Conservation (phyloP, 2,888 invertebrate species). For the Cordilura impudica region DNA sequence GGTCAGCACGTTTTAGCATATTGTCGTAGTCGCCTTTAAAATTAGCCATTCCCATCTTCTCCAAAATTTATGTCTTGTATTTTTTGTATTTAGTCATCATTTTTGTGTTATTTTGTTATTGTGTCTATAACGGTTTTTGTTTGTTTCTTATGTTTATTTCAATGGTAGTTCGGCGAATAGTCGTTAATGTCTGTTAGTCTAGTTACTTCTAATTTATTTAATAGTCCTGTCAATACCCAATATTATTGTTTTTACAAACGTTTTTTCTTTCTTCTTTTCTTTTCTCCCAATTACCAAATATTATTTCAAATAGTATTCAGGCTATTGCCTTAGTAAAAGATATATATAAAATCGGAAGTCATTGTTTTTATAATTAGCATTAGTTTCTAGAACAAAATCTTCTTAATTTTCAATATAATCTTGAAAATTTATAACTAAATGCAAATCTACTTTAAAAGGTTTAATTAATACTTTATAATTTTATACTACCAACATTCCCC, state of each 20-base stretch:
- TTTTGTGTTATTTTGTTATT: neutral
- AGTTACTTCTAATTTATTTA: slow-evolving; percentile 29
- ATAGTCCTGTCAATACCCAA: slow-evolving; percentile 27
- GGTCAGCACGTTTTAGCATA: too few species aligned
- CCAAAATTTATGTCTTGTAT: too few species aligned
- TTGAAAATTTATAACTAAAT: neutral
- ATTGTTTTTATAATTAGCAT: slow-evolving; percentile 3
- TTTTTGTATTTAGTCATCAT: too few species aligned
- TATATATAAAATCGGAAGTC: slow-evolving; percentile 13
- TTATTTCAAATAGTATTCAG: neutral
- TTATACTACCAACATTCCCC: too few species aligned
- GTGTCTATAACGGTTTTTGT: neutral
- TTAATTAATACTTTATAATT: slow-evolving; percentile 19
- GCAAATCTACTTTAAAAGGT: neutral
- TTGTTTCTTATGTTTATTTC: neutral
- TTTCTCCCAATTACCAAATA: neutral
- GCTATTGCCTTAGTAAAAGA: neutral
- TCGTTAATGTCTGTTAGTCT: neutral
- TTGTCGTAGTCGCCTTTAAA: too few species aligned
- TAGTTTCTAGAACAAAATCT: slow-evolving; percentile 4
- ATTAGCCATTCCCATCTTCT: too few species aligned
- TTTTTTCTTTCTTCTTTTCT: neutral
- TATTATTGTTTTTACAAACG: neutral
- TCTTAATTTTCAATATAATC: slow-evolving; percentile 15
- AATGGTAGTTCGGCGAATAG: neutral